Conservation (phyloP, 2,113 vertebrate genomes). For the Sclerurus mexicanus region DNA sequence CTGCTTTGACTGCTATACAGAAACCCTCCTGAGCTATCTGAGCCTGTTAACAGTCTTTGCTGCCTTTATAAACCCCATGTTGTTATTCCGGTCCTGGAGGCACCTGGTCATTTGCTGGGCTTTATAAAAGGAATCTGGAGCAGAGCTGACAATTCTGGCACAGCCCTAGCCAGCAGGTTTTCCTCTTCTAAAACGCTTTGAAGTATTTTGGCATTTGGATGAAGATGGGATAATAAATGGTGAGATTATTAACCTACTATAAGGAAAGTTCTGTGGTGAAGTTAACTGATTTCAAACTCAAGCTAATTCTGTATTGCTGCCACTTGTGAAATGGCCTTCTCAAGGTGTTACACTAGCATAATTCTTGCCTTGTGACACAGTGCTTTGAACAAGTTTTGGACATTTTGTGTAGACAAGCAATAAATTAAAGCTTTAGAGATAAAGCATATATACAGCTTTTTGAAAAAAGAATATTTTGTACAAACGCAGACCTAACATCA, state of each 20-base stretch:
- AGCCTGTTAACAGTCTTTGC: background rate
- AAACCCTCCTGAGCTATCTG: background rate
- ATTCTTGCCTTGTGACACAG: background rate
- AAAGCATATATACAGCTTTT: background rate
- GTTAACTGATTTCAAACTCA: background rate
- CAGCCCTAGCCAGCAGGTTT: background rate
- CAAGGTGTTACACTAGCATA: background rate
- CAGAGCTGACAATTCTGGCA: background rate
- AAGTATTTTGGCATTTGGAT: background rate
- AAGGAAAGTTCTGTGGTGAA: background rate
- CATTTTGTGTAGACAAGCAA: conserved; percentile 8
- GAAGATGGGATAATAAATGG: background rate
- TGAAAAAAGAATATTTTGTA: background rate
- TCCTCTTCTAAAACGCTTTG: background rate
- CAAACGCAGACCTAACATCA: conserved; percentile 60
- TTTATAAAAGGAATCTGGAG: background rate
- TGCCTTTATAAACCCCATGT: background rate
- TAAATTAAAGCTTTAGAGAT: conserved; percentile 55
- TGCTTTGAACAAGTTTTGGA: conserved; percentile 27
- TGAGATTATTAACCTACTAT: background rate
- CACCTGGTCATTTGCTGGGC: background rate
- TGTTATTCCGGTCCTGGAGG: background rate
- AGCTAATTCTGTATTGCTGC: background rate
- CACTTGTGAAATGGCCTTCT: background rate
- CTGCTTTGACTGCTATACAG: background rate